Conservation (phyloP, 2,797 vertebrate species). For the Anabas testudineus region DNA sequence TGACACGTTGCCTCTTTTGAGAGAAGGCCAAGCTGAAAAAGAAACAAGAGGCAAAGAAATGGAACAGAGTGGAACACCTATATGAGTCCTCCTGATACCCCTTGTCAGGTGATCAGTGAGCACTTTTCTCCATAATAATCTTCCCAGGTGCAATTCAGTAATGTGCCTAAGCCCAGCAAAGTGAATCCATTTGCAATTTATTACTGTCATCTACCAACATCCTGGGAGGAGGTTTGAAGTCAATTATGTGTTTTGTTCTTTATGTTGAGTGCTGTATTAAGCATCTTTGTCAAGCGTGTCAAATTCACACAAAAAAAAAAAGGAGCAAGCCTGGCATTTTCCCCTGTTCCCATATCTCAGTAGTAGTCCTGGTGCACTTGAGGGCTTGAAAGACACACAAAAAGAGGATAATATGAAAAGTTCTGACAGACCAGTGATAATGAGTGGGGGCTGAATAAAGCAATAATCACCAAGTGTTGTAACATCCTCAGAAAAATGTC, state of each 20-base stretch:
- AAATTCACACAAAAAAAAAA: conserved; percentile 52
- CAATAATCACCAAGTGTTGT: conserved; percentile 55
- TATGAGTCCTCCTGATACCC: conserved; percentile 59
- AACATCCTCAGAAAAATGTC: conserved; percentile 51
- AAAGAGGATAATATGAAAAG: conserved; percentile 39
- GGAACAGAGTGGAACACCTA: conserved; percentile 36
- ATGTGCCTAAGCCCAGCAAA: conserved; percentile 63
- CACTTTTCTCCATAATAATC: conserved; percentile 61
- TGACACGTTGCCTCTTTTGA: conserved; percentile 14
- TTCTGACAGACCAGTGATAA: conserved; percentile 57
- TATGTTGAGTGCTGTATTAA: conserved; percentile 72
- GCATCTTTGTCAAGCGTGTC: conserved; percentile 66
- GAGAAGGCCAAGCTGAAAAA: conserved; percentile 15
- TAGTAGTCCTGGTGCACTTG: conserved; percentile 6
- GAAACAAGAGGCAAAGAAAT: conserved; percentile 15
- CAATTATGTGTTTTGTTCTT: conserved; percentile 69
- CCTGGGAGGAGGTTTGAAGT: conserved; percentile 68
- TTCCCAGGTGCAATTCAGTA: conserved; percentile 71
- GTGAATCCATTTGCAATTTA: conserved; percentile 72
- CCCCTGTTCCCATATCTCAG: conserved; percentile 28
- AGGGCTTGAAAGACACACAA: conserved; percentile 25
- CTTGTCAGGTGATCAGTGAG: conserved; percentile 67
- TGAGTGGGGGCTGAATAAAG: conserved; percentile 56
- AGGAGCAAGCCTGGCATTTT: conserved; percentile 17
- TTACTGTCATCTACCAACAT: conserved; percentile 72